Percentiles rank a stretch among this genome's conserved stretches.
phyloP scores from a whole-genome alignment of 2,888 invertebrate species.

The Sthenelais limicola region DNA sequence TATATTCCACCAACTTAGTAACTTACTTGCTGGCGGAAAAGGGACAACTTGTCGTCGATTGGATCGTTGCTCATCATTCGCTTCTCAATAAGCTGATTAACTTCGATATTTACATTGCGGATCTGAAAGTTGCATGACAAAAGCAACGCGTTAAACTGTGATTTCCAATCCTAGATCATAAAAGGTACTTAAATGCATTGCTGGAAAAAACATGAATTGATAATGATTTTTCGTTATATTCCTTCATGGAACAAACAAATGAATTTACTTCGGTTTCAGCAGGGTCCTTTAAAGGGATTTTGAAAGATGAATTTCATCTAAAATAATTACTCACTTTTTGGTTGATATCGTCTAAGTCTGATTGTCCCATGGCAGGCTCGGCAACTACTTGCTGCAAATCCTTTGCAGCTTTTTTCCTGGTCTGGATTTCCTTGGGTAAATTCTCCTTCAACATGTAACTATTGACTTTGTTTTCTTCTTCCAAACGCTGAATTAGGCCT shows the following conservation, averaged over 20 bases:
- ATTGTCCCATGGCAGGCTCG: constrained; percentile 79
- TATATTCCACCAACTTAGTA: too few relatives aligned
- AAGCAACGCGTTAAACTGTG: too few relatives aligned
- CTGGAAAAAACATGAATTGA: too few relatives aligned
- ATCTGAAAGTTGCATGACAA: too few relatives aligned
- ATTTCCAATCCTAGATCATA: too few relatives aligned
- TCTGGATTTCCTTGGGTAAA: constrained; percentile 81
- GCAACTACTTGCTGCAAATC: constrained; percentile 81
- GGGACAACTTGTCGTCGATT: constrained; percentile 82
- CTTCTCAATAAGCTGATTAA: constrained; percentile 82
- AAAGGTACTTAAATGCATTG: too few relatives aligned
- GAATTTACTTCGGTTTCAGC: too few relatives aligned
- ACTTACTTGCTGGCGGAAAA: constrained; percentile 84
- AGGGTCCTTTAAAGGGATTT: too few relatives aligned
- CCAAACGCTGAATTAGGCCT: constrained; percentile 81
- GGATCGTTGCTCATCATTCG: constrained; percentile 79
- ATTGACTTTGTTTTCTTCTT: constrained; percentile 84
- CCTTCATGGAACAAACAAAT: too few relatives aligned
- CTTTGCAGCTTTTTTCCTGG: constrained; percentile 79
- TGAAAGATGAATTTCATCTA: too few relatives aligned
- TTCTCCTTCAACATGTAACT: constrained; percentile 85
- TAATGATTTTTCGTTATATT: too few relatives aligned
- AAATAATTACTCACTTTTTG: too few relatives aligned
- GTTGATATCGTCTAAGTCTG: constrained; percentile 76
- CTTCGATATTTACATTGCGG: constrained; percentile 75